These are phyloP conservation scores for Brachionus angularis DNA, from an alignment of 1,140 invertebrate genomes.

Conservation along the genomic window DNA sequence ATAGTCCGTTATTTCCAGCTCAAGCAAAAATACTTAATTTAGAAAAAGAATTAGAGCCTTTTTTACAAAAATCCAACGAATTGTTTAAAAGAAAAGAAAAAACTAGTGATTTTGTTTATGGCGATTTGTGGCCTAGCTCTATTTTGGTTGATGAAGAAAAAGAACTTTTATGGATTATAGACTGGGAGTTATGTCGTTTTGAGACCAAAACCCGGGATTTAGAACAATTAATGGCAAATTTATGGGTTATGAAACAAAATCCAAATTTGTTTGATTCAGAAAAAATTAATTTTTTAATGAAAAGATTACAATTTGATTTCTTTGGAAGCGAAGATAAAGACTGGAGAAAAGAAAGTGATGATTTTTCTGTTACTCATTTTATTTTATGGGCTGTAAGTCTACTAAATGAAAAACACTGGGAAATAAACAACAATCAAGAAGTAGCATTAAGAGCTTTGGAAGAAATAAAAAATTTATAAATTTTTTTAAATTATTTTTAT, in stretches of 20 bases:
- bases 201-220: slow-evolving; percentile 1
- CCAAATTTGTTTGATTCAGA: neutral
- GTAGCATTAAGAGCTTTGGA: slow-evolving; percentile 19
- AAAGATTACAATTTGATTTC: slow-evolving; percentile 1
- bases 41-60: slow-evolving; percentile 22
- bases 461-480: slow-evolving; percentile 14
- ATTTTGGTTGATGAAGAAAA: slow-evolving; percentile 41
- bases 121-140: slow-evolving; percentile 33
- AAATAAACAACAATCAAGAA: neutral
- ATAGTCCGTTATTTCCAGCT: neutral
- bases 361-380: slow-evolving; percentile 9
- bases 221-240: slow-evolving; percentile 36
- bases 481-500: neutral
- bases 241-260: slow-evolving; percentile 42
- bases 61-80: slow-evolving; percentile 5
- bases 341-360: slow-evolving; percentile 17
- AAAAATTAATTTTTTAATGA: slow-evolving; percentile 10
- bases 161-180: slow-evolving; percentile 19
- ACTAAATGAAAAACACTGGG: slow-evolving; percentile 29
- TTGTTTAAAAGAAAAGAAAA: slow-evolving; percentile 3
- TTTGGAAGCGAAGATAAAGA: neutral
- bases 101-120: neutral
- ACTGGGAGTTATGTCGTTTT: slow-evolving; percentile 25
- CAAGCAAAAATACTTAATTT: slow-evolving; percentile 12
- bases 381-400: slow-evolving; percentile 20